Percentiles rank a stretch among this genome's conserved stretches.
These are phyloP conservation scores for Nemotelus pantherinus DNA, from an alignment of 2,888 invertebrate species.

Conservation along the genomic window DNA sequence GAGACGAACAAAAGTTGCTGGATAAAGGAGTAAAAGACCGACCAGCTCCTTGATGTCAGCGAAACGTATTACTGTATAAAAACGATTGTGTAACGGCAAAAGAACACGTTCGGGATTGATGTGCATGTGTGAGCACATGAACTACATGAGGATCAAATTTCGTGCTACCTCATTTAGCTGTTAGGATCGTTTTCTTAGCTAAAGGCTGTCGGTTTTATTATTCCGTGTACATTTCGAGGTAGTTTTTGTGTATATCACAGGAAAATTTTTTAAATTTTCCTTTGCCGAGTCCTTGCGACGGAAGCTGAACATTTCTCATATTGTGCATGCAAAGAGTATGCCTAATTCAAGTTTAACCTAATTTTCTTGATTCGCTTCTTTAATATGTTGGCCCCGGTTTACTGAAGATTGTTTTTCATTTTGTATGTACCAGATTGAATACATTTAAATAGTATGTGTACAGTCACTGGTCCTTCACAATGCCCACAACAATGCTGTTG, in stretches of 20 bases:
- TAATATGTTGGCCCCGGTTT: too few species aligned
- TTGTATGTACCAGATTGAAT: too few species aligned
- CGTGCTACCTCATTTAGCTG: conserved; percentile 40
- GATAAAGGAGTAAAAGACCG: conserved; percentile 7
- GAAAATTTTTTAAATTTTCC: neutral
- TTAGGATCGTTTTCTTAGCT: conserved; percentile 19
- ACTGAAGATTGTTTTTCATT: too few species aligned
- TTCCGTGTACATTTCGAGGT: conserved; percentile 5
- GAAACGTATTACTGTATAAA: neutral
- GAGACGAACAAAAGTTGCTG: neutral
- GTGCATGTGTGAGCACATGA: conserved; percentile 42
- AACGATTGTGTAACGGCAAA: conserved; percentile 20
- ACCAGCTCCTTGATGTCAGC: neutral
- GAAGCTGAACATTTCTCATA: too few species aligned
- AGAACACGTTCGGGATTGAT: conserved; percentile 42
- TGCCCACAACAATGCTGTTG: too few species aligned
- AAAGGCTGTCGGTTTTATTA: conserved; percentile 8
- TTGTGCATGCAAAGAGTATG: too few species aligned
- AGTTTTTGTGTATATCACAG: neutral
- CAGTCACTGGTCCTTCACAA: too few species aligned
- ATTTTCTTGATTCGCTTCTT: too few species aligned
- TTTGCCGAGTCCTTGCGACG: neutral
- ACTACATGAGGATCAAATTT: conserved; percentile 41
- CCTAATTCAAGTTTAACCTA: too few species aligned
- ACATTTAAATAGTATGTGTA: too few species aligned